phyloP scores from a whole-genome alignment of 2,113 vertebrate genomes.

The Rhipidura dahli region DNA sequence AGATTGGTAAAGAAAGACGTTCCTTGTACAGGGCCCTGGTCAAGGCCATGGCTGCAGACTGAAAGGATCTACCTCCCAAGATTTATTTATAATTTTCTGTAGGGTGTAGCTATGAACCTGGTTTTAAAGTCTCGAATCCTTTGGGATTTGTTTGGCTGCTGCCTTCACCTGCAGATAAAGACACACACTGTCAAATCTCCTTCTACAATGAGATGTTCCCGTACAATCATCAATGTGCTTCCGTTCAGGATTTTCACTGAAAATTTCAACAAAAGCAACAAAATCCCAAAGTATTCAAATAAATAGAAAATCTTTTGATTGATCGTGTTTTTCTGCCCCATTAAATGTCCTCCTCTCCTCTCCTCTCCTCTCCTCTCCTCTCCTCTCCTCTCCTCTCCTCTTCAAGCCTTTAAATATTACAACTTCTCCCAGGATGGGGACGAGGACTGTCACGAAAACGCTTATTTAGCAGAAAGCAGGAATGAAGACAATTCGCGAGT shows the following conservation, averaged over 20 bases:
- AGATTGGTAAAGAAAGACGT: background rate
- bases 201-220: background rate
- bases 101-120: accelerated
- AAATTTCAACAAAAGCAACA: background rate
- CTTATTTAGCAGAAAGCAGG: background rate
- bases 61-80: accelerated
- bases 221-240: background rate
- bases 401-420: background rate
- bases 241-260: background rate
- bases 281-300: background rate
- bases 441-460: accelerated
- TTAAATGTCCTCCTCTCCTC: too few species aligned
- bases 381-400: too few species aligned
- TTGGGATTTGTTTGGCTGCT: background rate
- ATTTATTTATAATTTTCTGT: background rate
- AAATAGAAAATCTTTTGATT: background rate
- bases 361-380: background rate
- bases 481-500: accelerated
- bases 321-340: accelerated
- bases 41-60: background rate
- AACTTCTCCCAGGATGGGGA: background rate
- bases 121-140: background rate
- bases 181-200: background rate
- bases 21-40: background rate
- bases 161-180: background rate